Percentiles rank a stretch among this genome's conserved stretches.
Conservation (phyloP, 2,113 vertebrate genomes). For the Microtus pennsylvanicus region DNA sequence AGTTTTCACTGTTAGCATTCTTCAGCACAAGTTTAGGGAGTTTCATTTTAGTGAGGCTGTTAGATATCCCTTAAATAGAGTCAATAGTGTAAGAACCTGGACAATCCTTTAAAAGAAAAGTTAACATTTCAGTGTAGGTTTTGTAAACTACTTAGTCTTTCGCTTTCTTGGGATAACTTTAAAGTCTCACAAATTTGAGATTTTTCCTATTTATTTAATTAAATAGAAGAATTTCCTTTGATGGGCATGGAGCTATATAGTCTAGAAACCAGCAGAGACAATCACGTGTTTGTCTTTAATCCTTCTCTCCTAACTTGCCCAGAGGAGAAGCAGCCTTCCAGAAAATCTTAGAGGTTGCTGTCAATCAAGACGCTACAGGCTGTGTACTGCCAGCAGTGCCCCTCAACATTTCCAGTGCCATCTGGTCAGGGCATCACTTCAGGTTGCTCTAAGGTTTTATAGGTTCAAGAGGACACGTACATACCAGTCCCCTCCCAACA, state of each 20-base stretch:
- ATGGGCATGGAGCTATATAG: not conserved
- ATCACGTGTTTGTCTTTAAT: slow-evolving; percentile 8
- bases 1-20: not conserved
- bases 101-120: not conserved
- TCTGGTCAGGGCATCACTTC: slow-evolving; percentile 68
- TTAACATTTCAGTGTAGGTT: not conserved
- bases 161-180: not conserved
- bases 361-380: slow-evolving; percentile 56
- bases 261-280: slow-evolving; percentile 6
- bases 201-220: slow-evolving; percentile 32
- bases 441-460: slow-evolving; percentile 76
- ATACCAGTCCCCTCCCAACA: slow-evolving; percentile 50
- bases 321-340: slow-evolving; percentile 54
- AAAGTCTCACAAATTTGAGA: slow-evolving; percentile 18
- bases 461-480: slow-evolving; percentile 79
- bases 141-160: not conserved
- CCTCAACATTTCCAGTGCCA: slow-evolving; percentile 52
- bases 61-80: not conserved
- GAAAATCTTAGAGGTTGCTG: slow-evolving; percentile 55
- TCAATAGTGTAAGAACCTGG: not conserved
- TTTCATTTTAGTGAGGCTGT: slow-evolving; percentile 21
- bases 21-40: not conserved
- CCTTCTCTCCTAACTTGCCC: slow-evolving; percentile 2
- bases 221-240: not conserved
- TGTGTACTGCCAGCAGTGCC: not conserved